phyloP scores from a whole-genome alignment of 2,888 invertebrate species.

The Caenorhabditis macrosperma region DNA sequence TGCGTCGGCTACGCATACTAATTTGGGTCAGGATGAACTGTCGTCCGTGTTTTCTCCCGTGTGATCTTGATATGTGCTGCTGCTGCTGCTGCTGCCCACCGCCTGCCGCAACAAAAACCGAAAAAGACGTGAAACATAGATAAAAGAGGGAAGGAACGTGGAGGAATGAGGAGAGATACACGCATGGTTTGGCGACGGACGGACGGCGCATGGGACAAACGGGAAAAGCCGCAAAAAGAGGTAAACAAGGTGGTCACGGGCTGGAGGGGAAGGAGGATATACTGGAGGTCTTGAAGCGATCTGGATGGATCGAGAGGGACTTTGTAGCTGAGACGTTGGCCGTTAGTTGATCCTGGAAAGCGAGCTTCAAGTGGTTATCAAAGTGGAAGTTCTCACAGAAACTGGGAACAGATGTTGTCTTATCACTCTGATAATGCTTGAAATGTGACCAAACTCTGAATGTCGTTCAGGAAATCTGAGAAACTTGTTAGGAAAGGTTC shows the following conservation, averaged over 20 bases:
- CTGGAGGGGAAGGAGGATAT: background rate
- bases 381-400: too few species aligned
- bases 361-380: too few species aligned
- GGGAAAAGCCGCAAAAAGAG: background rate
- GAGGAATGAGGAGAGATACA: background rate
- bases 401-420: too few species aligned
- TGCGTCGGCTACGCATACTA: constrained; percentile 1
- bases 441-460: too few species aligned
- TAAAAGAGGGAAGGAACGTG: background rate
- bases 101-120: constrained; percentile 44
- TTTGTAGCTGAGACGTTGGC: too few species aligned
- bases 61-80: constrained; percentile 45
- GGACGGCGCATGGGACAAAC: constrained; percentile 1
- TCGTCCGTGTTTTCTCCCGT: constrained; percentile 5
- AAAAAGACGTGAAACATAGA: constrained; percentile 27
- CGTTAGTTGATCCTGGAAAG: too few species aligned
- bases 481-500: too few species aligned
- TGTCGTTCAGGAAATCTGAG: too few species aligned
- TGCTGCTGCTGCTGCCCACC: too few species aligned
- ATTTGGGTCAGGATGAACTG: constrained; percentile 43
- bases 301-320: too few species aligned
- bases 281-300: background rate
- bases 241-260: background rate
- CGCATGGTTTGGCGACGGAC: background rate
- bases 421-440: too few species aligned